A percentile compares a stretch with the other conserved stretches of the same genome.
Evolutionary conservation across 2,888 invertebrate species (phyloP).

Genomic region (Coleophora flavipennella): DNA sequence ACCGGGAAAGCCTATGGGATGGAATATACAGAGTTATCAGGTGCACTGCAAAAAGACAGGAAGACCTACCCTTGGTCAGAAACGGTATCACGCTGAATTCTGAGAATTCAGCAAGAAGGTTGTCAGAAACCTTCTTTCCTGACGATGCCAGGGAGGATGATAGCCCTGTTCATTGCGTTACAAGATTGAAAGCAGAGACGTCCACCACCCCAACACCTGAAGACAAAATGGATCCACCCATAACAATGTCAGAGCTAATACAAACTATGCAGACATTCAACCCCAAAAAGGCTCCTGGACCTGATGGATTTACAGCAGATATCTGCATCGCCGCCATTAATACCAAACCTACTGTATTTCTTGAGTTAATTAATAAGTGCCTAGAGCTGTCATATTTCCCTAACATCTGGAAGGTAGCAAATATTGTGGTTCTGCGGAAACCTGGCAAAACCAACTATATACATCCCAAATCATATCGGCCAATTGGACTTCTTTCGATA

Average conservation of each 20-base stretch:
- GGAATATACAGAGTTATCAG: background rate
- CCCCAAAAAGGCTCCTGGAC: constrained; percentile 16
- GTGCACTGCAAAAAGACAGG: background rate
- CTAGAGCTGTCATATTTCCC: constrained; percentile 4
- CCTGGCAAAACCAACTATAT: constrained; percentile 4
- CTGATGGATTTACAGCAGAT: constrained; percentile 15
- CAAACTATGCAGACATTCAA: constrained; percentile 1
- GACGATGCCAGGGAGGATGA: background rate
- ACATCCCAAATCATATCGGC: constrained; percentile 5
- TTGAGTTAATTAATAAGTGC: constrained; percentile 4
- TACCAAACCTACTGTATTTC: background rate
- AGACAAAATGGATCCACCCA: constrained; percentile 6
- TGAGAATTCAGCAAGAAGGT: background rate
- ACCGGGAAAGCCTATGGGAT: background rate
- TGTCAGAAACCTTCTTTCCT: background rate
- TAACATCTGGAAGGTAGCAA: constrained; percentile 6
- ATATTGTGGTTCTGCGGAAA: constrained; percentile 2
- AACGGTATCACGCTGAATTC: background rate
- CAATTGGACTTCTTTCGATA: constrained; percentile 11
- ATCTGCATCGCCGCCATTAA: constrained; percentile 14
- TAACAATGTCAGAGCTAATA: constrained; percentile 5
- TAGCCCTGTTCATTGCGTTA: background rate
- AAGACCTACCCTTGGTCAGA: background rate
- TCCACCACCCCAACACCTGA: too few relatives aligned
- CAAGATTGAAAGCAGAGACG: too few relatives aligned